These are phyloP conservation scores for Gymnobelideus leadbeateri DNA, from an alignment of 2,113 vertebrate species.

Conservation along the genomic window DNA sequence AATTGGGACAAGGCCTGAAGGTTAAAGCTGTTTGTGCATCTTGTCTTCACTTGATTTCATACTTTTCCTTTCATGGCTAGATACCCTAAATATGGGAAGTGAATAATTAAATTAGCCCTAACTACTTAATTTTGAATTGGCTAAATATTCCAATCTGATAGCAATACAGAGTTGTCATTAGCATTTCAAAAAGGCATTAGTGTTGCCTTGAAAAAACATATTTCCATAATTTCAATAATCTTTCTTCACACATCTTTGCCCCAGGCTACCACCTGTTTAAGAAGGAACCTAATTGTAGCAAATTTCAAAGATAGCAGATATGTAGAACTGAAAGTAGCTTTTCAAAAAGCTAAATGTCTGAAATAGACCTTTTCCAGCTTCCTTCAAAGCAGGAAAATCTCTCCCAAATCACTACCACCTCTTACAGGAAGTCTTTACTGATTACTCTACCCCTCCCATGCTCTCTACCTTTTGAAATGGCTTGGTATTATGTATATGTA, in stretches of 20 bases:
- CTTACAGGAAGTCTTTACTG: neutral
- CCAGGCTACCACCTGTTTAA: conserved; percentile 47
- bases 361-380: neutral
- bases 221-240: conserved; percentile 30
- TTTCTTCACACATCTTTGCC: conserved; percentile 37
- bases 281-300: conserved; percentile 29
- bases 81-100: conserved; percentile 58
- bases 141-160: conserved; percentile 65
- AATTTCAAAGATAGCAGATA: neutral
- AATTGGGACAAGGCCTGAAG: conserved; percentile 50
- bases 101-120: neutral
- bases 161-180: conserved; percentile 62
- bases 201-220: conserved; percentile 34
- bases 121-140: neutral
- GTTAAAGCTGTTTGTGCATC: conserved; percentile 66
- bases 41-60: conserved; percentile 75
- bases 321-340: neutral
- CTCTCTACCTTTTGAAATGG: neutral
- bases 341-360: neutral
- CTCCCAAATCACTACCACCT: neutral
- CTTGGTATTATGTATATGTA: neutral
- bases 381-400: neutral
- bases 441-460: neutral
- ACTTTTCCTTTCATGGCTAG: conserved; percentile 63
- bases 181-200: conserved; percentile 75